phyloP scores from a whole-genome alignment of 2,113 vertebrate species.

The Caranx ignobilis region DNA sequence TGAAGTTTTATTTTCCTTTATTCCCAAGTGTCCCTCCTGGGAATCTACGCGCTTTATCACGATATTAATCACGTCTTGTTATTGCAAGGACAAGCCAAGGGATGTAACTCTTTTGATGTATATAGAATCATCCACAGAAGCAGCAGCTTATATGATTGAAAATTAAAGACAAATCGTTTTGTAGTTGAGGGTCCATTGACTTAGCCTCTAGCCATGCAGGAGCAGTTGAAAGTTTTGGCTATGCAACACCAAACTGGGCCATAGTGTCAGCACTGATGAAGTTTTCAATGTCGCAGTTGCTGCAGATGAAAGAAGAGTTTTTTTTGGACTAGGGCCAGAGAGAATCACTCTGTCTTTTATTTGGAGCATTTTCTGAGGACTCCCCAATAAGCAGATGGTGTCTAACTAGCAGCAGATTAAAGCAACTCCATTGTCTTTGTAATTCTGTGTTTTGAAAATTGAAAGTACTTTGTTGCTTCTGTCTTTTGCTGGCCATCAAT shows the following conservation, averaged over 20 bases:
- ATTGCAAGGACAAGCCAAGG: slow-evolving; percentile 15
- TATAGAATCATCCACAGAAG: slow-evolving; percentile 17
- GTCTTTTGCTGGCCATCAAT: slow-evolving; percentile 17
- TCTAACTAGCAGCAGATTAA: slow-evolving; percentile 61
- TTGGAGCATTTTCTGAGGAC: slow-evolving; percentile 41
- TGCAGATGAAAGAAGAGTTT: slow-evolving; percentile 55
- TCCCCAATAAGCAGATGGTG: slow-evolving; percentile 67
- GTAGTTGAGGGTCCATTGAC: slow-evolving; percentile 39
- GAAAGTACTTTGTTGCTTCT: slow-evolving; percentile 37
- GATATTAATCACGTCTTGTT: slow-evolving; percentile 26
- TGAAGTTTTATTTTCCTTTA: slow-evolving; percentile 22
- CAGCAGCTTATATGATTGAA: slow-evolving; percentile 23
- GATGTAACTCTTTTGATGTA: slow-evolving; percentile 30
- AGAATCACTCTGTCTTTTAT: slow-evolving; percentile 34
- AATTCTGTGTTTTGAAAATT: slow-evolving; percentile 54
- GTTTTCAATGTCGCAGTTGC: slow-evolving; percentile 58
- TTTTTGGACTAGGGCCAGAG: slow-evolving; percentile 59
- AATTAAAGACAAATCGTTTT: slow-evolving; percentile 40
- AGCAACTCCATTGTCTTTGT: slow-evolving; percentile 54
- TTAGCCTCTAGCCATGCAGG: slow-evolving; percentile 35
- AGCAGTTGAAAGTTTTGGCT: slow-evolving; percentile 34
- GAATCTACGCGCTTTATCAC: slow-evolving; percentile 25
- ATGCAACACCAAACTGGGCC: slow-evolving; percentile 2
- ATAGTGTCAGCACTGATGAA: slow-evolving; percentile 26
- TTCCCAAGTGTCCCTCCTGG: slow-evolving; percentile 9